Conservation (phyloP, 2,888 invertebrate species). For the Scaptomyza reducta region DNA sequence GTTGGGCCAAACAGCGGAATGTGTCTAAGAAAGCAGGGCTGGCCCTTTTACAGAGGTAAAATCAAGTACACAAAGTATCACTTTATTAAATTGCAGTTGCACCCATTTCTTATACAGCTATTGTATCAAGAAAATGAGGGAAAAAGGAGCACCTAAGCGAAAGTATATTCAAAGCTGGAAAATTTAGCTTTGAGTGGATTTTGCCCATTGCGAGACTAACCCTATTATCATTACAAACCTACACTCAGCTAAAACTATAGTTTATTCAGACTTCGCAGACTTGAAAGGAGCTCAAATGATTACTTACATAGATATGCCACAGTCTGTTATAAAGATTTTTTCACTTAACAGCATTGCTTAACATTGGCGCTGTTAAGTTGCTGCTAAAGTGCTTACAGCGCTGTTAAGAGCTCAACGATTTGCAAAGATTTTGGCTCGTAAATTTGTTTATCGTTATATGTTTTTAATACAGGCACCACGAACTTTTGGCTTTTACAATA, state of each 20-base stretch:
- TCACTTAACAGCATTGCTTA: conserved; percentile 4
- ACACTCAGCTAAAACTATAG: not conserved
- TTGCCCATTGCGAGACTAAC: not conserved
- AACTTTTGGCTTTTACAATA: conserved; percentile 59
- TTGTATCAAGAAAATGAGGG: conserved; percentile 12
- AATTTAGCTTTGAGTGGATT: not conserved
- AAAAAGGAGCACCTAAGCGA: not conserved
- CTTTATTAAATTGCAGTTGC: conserved; percentile 51
- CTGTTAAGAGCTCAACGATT: conserved; percentile 18
- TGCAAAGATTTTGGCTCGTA: conserved; percentile 34
- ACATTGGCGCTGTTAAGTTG: conserved; percentile 11
- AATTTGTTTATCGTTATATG: conserved; percentile 55
- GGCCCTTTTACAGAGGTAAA: conserved; percentile 26
- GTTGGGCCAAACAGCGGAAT: not conserved
- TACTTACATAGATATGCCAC: not conserved
- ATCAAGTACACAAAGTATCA: conserved; percentile 23
- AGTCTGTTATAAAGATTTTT: conserved; percentile 9
- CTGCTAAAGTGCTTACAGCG: conserved; percentile 20
- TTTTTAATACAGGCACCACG: conserved; percentile 49
- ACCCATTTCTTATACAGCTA: conserved; percentile 1
- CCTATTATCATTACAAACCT: not conserved
- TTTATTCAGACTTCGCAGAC: not conserved
- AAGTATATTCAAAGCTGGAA: not conserved
- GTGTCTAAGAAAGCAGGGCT: not conserved
- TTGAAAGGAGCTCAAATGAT: not conserved